Evolutionary conservation across 2,888 invertebrate species (phyloP).

Genomic region (Stenotaenia linearis): DNA sequence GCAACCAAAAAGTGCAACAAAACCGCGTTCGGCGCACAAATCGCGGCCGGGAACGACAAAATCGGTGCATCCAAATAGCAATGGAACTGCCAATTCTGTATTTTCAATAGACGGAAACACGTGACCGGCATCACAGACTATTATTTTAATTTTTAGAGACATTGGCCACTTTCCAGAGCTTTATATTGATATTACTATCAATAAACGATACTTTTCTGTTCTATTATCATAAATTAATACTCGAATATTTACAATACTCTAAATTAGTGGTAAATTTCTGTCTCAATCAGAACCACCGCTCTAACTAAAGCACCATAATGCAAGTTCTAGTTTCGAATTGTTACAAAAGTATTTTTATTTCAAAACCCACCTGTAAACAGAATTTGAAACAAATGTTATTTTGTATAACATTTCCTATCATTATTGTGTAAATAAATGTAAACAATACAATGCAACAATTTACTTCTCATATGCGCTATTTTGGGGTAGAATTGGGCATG

Average conservation of each 20-base stretch:
- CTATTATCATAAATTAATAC: too few species aligned
- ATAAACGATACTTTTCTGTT: too few species aligned
- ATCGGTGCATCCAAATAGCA: neutral
- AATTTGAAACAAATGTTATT: neutral
- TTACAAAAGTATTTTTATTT: neutral
- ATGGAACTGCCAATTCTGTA: neutral
- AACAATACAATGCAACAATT: neutral
- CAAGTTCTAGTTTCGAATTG: neutral
- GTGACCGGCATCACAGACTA: neutral
- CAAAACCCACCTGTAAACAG: neutral
- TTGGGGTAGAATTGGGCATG: neutral
- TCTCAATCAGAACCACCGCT: neutral
- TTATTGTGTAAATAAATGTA: neutral
- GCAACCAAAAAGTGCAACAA: neutral
- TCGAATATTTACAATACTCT: too few species aligned
- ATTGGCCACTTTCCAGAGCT: neutral
- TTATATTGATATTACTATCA: neutral
- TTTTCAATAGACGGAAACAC: neutral
- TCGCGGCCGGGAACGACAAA: neutral
- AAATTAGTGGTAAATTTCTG: too few species aligned
- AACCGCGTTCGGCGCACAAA: neutral
- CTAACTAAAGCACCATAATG: neutral
- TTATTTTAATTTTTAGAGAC: neutral
- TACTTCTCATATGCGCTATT: neutral
- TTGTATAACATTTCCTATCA: neutral